phyloP scores from a whole-genome alignment of 1,140 invertebrate genomes.

The Lordiphosa mommai region DNA sequence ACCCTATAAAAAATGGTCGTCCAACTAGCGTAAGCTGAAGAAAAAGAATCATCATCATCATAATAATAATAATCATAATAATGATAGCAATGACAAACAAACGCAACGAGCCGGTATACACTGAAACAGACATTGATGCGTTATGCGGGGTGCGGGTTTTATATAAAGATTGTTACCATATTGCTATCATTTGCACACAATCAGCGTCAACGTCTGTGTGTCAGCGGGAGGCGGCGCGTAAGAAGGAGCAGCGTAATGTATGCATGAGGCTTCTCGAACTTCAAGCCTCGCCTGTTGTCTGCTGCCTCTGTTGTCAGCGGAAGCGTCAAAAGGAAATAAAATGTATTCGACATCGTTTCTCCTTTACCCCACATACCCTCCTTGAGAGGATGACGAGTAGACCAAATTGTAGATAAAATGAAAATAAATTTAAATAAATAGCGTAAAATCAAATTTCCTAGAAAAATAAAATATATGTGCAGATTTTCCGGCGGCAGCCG shows the following conservation, averaged over 20 bases:
- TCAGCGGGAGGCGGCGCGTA: constrained; percentile 9
- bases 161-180: constrained; percentile 75
- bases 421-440: constrained; percentile 71
- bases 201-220: constrained; percentile 39
- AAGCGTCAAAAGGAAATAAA: constrained; percentile 49
- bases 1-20: too few species aligned
- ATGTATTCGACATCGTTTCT: constrained; percentile 29
- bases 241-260: constrained; percentile 17
- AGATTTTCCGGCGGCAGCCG: too few species aligned
- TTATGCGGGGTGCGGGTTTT: background rate
- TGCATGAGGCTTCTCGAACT: background rate
- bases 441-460: constrained; percentile 67
- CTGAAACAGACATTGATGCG: constrained; percentile 15
- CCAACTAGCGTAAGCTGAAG: too few species aligned
- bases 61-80: constrained; percentile 49
- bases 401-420: constrained; percentile 62
- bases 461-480: background rate
- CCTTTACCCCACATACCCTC: background rate
- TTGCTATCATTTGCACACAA: constrained; percentile 77
- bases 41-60: constrained; percentile 11
- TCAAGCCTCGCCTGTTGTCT: background rate
- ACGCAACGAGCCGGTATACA: constrained; percentile 28
- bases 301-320: constrained; percentile 11
- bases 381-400: background rate
- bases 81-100: constrained; percentile 48